Evolutionary conservation across 2,113 vertebrate genomes (phyloP).

Genomic region (Acrocephalus kingi): DNA sequence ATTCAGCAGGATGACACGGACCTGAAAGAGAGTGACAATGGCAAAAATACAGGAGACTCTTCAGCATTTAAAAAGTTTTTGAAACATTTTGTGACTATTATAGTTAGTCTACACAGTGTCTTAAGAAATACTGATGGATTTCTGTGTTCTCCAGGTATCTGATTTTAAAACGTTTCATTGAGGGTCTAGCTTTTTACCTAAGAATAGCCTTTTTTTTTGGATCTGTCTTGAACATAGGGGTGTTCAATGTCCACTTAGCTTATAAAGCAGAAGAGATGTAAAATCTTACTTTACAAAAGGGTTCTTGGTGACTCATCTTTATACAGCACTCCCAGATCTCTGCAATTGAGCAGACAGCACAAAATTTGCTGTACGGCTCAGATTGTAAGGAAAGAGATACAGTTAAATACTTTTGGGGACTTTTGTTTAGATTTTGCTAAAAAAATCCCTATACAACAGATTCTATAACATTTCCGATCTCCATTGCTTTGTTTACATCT

Average conservation of each 20-base stretch:
- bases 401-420: neutral
- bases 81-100: neutral
- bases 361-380: neutral
- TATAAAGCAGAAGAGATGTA: neutral
- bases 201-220: neutral
- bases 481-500: neutral
- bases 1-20: conserved; percentile 81
- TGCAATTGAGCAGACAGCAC: neutral
- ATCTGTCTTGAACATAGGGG: neutral
- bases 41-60: neutral
- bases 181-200: neutral
- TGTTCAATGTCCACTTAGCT: neutral
- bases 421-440: neutral
- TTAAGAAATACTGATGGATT: neutral
- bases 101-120: neutral
- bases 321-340: neutral
- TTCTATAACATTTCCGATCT: neutral
- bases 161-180: neutral
- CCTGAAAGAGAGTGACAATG: conserved; percentile 4
- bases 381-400: neutral
- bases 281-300: neutral
- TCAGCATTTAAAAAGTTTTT: neutral
- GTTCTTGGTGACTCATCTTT: neutral
- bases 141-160: neutral
- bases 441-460: fast-evolving